Base-by-base conservation (phyloP, 2,113 vertebrate genomes). In the Cololabis saira region DNA sequence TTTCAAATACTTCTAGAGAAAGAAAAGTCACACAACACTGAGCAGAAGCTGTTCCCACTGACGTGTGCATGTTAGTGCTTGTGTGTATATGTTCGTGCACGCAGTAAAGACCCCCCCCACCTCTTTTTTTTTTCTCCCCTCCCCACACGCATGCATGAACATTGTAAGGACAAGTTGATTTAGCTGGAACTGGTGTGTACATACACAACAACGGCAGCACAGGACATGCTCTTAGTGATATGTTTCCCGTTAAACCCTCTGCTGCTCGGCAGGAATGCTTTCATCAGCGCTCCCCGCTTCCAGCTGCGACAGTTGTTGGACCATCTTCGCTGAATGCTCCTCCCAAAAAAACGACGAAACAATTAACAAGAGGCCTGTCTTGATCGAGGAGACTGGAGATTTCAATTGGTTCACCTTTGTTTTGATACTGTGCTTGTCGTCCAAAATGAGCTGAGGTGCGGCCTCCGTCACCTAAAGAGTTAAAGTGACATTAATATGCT, bases 1-100 rank as follows among this genome's bases (percentile, higher is more conserved):
- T 85, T 64, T 82, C 37, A 74, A 83, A 88, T 73, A 74, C 71
- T 80, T 81, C 56, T 57, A 82, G 76, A 83, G 47, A 78, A 57
- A 83, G 42, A 65, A 64, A 80, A 77, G 53, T 62, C 40, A 54
- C 24, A 71, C 61, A 64, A 87, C 80, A 84, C 51, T 73, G 66
- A 87, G 73, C 82, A 60, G 73, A 84, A 82, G 75, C 76, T 74
- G 80, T 76, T 81, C 24, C 61, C 48, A 70, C 51, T 64, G 61
- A 37, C 2, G 54, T 62, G 50, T 58, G 68, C 8, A 27, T 40
- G 52, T 45, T 69, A 37, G 17, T 48, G 57, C 52, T 37, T 37
- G 33, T 67, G 22, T 59, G 24, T 50, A 27, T 61, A 27, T 61
- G 58, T 51, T 22, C 2, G 24, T 33, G 12, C 24, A 27, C 24